Conservation (phyloP, 2,888 invertebrate species). For the Athripsodes cinereus region DNA sequence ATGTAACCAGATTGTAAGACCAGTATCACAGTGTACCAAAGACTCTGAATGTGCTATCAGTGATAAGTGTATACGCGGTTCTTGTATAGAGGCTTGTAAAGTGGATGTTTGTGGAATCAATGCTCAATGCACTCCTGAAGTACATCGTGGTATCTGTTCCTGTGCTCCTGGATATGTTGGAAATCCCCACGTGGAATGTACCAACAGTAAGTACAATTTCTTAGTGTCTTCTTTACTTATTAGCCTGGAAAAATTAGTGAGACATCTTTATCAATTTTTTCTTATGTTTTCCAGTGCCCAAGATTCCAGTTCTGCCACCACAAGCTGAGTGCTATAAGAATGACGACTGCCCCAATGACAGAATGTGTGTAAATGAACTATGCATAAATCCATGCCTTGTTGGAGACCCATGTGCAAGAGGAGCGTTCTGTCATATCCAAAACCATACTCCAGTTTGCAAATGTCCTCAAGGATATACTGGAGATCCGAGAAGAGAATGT, state of each 20-base stretch:
- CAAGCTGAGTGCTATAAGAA: slow-evolving; percentile 68
- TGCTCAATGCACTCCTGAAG: slow-evolving; percentile 69
- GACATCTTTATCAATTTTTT: slow-evolving; percentile 1
- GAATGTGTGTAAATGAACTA: slow-evolving; percentile 66
- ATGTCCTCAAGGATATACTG: slow-evolving; percentile 73
- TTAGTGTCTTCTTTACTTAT: too few species aligned
- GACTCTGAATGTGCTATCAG: slow-evolving; percentile 70
- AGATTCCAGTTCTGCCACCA: slow-evolving; percentile 32
- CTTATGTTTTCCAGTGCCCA: slow-evolving; percentile 30
- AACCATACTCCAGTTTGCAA: slow-evolving; percentile 70
- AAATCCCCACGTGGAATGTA: slow-evolving; percentile 74
- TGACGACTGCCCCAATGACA: slow-evolving; percentile 69
- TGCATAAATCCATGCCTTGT: slow-evolving; percentile 73
- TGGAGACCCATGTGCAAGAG: slow-evolving; percentile 65
- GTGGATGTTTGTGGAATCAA: slow-evolving; percentile 75
- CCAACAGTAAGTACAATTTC: slow-evolving; percentile 44
- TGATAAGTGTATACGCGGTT: slow-evolving; percentile 70
- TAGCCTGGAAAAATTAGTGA: background rate
- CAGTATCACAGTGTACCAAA: slow-evolving; percentile 56
- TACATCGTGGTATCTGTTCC: slow-evolving; percentile 71
- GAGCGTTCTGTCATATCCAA: slow-evolving; percentile 77
- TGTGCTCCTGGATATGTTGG: slow-evolving; percentile 75
- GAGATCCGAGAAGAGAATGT: slow-evolving; percentile 66
- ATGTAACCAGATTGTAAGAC: slow-evolving; percentile 57
- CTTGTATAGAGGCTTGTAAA: slow-evolving; percentile 73